Evolutionary conservation across 2,888 invertebrate genomes (phyloP), one percentile per base, ranked within the genome.

Genomic region (Eilema caniola): DNA sequence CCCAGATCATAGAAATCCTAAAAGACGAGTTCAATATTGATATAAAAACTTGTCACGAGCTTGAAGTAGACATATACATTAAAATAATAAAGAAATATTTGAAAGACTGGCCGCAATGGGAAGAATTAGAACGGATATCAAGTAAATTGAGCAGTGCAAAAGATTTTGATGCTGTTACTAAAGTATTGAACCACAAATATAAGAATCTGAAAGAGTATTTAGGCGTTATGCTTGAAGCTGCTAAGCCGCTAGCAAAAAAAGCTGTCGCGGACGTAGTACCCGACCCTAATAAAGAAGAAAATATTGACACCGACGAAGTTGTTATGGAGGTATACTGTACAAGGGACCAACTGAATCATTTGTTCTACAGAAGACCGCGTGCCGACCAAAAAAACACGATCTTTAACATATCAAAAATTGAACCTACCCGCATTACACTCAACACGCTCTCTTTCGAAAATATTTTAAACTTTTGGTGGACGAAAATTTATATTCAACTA

Each of bases 81-180:
- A 90, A 89, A 23, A 83, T 93, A 0, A 85, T 93, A 16, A 94
- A 94, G 69, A 92, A 90, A 67, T 94, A 86, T 69, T 73, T 94
- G 0, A 93, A 93, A 81, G 89, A 91, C 63, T 94, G 94, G 94
- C 93, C 94, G 0, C 86, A 89, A 20, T 94, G 94, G 94, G 91
- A 93, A 24, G 87, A 87, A 0, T 87, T 94, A 23, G 93, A 93
- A 59, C 75, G 76, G 2, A 75, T 84, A 0, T 73, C 82, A 16
- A 75, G 73, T 0, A 81, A 83, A 67, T 82, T 93, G 0, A 88
- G 80, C 41, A 78, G 75, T 0, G 72, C 89, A 0, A 90, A 89
- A 62, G 80, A 76, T 8, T 67, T 64, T 8, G 78, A 74, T 0
- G 79, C 83, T 0, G 79, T 92, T 0, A 74, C 84, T 12, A 78